Evolutionary conservation across 2,113 vertebrate species (phyloP).

Genomic region (Cnemophilus loriae): DNA sequence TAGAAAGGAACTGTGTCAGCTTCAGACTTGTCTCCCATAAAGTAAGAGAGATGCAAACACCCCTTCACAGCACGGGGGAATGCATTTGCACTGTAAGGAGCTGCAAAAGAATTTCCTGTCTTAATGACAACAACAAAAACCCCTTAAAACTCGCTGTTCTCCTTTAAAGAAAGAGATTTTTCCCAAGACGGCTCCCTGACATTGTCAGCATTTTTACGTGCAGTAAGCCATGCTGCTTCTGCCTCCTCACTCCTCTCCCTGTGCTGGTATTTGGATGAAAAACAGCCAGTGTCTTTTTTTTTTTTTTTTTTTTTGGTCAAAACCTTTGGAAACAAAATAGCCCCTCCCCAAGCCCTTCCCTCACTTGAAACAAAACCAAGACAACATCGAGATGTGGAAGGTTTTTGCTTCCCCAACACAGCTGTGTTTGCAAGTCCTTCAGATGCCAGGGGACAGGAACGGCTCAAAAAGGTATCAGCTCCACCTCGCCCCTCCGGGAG

Average conservation of each 20-base stretch:
- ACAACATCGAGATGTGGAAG: neutral
- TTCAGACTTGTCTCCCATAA: neutral
- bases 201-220: neutral
- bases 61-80: neutral
- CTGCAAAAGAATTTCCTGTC: neutral
- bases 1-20: neutral
- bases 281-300: neutral
- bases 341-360: neutral
- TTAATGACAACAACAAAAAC: neutral
- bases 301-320: neutral
- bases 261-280: neutral
- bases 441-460: neutral
- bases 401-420: constrained; percentile 28
- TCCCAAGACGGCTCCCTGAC: neutral
- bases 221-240: neutral
- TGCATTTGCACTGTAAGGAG: neutral
- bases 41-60: neutral
- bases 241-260: neutral
- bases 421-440: constrained; percentile 30
- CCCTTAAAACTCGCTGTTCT: neutral
- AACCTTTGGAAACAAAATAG: constrained; percentile 3
- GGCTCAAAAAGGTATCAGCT: neutral
- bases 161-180: neutral
- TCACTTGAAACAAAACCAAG: neutral
- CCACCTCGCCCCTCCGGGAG: rapidly evolving